Conservation (phyloP, 2,113 vertebrate species). For the Barbus barbus region DNA sequence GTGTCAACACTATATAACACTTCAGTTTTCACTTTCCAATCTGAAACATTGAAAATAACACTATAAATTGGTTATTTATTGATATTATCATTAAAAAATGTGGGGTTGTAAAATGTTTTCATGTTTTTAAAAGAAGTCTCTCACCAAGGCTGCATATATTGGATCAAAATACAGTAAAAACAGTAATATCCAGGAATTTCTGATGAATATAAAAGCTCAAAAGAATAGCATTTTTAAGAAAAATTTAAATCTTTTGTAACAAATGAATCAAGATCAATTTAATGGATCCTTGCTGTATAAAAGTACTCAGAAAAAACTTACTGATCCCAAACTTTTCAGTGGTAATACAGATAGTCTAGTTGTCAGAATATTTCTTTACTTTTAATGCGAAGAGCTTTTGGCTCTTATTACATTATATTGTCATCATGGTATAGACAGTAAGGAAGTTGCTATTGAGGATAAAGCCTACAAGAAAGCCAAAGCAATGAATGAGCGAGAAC, state of each 20-base stretch:
- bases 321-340: too few species aligned
- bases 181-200: neutral
- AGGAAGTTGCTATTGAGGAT: neutral
- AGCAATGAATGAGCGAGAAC: neutral
- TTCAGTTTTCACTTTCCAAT: neutral
- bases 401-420: neutral
- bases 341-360: too few species aligned
- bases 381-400: neutral
- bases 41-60: neutral
- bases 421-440: neutral
- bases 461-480: neutral
- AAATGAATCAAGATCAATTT: too few species aligned
- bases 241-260: neutral
- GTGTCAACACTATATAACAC: neutral
- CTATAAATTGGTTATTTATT: neutral
- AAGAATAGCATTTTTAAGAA: neutral
- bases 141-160: too few species aligned
- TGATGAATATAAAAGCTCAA: neutral
- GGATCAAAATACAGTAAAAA: neutral
- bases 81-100: neutral
- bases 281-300: too few species aligned
- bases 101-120: neutral
- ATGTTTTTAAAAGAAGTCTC: neutral
- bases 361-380: too few species aligned
- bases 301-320: too few species aligned